Evolutionary conservation across 53 echinoderm and acorn worm genomes (phyloP).

Genomic region (Arbacia lixula): DNA sequence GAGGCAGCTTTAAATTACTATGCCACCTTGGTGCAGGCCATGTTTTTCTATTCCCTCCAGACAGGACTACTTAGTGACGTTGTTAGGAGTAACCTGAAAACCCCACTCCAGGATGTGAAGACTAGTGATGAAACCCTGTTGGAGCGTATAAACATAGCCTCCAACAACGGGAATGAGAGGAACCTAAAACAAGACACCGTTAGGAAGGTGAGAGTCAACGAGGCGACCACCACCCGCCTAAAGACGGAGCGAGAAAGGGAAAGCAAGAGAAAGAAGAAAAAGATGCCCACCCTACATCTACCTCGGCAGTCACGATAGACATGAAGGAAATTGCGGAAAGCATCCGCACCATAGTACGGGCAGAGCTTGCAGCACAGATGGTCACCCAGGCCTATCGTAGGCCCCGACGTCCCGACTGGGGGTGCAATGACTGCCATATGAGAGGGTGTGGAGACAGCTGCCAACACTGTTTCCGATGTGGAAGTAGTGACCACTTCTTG

Average conservation of each 20-base stretch:
- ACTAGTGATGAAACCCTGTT: conserved; percentile 35
- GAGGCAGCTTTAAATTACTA: conserved; percentile 48
- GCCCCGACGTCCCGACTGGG: neutral
- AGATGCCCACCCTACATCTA: too few relatives aligned
- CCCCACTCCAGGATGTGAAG: neutral
- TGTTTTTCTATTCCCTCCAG: conserved; percentile 48
- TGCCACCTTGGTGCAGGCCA: conserved; percentile 34
- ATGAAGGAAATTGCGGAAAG: neutral
- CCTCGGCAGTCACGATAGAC: too few relatives aligned
- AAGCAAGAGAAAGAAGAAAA: too few relatives aligned
- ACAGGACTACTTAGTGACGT: conserved; percentile 52
- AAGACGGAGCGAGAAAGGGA: neutral
- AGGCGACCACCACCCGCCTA: neutral
- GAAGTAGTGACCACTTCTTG: neutral
- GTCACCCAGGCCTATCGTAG: neutral
- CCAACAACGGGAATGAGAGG: conserved; percentile 20
- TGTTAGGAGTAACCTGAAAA: conserved; percentile 33
- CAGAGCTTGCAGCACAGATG: neutral
- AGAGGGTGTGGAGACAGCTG: neutral
- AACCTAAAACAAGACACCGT: neutral
- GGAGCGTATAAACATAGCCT: conserved; percentile 15
- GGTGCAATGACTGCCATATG: neutral
- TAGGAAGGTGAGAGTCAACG: neutral
- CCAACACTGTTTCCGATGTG: conserved; percentile 21
- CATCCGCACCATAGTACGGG: neutral